Percentiles rank a stretch among this genome's conserved stretches.
Conservation (phyloP, 2,113 vertebrate genomes). For the Cryptotis parvus region DNA sequence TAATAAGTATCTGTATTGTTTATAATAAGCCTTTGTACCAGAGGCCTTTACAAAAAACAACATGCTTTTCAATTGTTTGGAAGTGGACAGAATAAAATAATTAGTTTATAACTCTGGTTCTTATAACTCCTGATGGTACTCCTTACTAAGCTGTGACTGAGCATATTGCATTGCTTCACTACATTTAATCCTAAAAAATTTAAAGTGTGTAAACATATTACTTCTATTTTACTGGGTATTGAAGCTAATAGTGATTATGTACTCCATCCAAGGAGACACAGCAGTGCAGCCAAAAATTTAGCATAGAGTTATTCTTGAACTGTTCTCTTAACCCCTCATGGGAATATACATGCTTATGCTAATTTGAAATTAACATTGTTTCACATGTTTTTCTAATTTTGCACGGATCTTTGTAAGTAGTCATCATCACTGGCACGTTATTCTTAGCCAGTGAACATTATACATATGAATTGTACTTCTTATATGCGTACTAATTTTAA, state of each 20-base stretch:
- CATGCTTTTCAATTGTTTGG: background rate
- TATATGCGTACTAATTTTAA: slow-evolving; percentile 5
- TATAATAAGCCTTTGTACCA: background rate
- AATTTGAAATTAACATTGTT: slow-evolving; percentile 38
- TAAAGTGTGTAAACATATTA: background rate
- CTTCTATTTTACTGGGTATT: background rate
- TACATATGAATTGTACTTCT: background rate
- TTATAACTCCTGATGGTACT: background rate
- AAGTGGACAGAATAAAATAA: background rate
- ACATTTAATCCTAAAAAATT: background rate
- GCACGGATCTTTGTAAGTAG: background rate
- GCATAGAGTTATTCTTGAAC: background rate
- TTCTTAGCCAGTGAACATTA: background rate
- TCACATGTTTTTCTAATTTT: background rate
- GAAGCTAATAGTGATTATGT: background rate
- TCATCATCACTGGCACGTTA: background rate
- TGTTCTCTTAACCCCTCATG: background rate
- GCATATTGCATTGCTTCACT: background rate
- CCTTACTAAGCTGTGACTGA: background rate
- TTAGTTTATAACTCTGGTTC: background rate
- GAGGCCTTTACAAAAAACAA: background rate
- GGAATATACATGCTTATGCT: background rate
- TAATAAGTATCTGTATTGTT: background rate
- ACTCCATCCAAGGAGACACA: background rate
- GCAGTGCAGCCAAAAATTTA: background rate